These are phyloP conservation scores for Podocnemis expansa DNA, from an alignment of 2,113 vertebrate genomes.

Conservation along the genomic window DNA sequence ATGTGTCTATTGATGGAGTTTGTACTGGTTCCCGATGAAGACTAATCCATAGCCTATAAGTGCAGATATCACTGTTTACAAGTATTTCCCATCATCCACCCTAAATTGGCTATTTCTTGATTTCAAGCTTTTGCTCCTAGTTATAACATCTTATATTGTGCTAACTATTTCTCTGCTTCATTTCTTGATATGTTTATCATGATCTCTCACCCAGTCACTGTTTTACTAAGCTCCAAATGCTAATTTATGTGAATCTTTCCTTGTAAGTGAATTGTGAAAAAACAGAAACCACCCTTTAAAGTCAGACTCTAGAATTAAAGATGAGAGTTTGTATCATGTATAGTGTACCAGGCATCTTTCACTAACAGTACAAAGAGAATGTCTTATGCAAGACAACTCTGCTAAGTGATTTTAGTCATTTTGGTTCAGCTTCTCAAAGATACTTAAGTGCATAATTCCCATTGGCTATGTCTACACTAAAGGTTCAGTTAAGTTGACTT, in stretches of 20 bases:
- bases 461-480: no score
- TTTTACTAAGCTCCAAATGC: accelerated
- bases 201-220: background rate
- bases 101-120: background rate
- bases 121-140: background rate
- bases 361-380: background rate
- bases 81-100: background rate
- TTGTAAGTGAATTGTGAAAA: background rate
- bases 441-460: background rate
- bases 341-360: background rate
- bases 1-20: background rate
- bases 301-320: background rate
- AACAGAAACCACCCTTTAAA: background rate
- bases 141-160: background rate
- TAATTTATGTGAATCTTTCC: accelerated
- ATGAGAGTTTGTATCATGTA: background rate
- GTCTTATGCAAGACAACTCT: background rate
- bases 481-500: no score
- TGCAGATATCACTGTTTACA: background rate
- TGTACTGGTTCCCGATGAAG: background rate
- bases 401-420: background rate
- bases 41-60: background rate
- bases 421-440: background rate
- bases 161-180: background rate
- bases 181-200: background rate